Percentiles rank a stretch among this genome's conserved stretches.
Evolutionary conservation across 2,113 vertebrate species (phyloP).

Genomic region (Phycodurus eques): DNA sequence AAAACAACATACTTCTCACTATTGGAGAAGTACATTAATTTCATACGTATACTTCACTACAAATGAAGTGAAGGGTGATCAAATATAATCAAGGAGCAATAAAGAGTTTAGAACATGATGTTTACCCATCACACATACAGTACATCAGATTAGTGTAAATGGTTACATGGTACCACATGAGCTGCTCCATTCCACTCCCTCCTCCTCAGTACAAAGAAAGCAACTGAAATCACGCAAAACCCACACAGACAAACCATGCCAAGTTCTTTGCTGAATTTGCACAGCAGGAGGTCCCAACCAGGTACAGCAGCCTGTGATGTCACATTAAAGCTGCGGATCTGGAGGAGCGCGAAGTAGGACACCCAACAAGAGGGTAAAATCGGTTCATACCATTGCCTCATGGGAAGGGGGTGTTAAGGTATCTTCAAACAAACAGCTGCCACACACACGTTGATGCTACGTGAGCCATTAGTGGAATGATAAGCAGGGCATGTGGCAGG

Average conservation of each 20-base stretch:
- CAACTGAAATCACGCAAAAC: constrained; percentile 38
- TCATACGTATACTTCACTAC: too few relatives aligned
- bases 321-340: constrained; percentile 56
- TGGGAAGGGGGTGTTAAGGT: constrained; percentile 40
- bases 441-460: constrained; percentile 13
- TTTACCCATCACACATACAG: too few relatives aligned
- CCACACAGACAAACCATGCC: constrained; percentile 19
- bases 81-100: too few relatives aligned
- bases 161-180: background rate
- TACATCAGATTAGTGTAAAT: background rate
- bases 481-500: constrained; percentile 43
- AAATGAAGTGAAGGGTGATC: too few relatives aligned
- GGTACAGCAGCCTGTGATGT: constrained; percentile 54
- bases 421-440: constrained; percentile 39
- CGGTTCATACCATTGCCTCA: constrained; percentile 42
- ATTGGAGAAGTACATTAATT: too few relatives aligned
- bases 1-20: too few relatives aligned
- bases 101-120: too few relatives aligned
- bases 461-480: constrained; percentile 54
- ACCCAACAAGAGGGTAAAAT: constrained; percentile 53
- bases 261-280: constrained; percentile 38
- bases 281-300: constrained; percentile 35
- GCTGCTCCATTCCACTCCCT: constrained; percentile 11
- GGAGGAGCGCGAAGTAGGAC: constrained; percentile 46
- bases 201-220: constrained; percentile 6